Percentiles rank a stretch among this genome's conserved stretches.
phyloP scores from a whole-genome alignment of 2,113 vertebrate species.

The Sapayoa aenigma region DNA sequence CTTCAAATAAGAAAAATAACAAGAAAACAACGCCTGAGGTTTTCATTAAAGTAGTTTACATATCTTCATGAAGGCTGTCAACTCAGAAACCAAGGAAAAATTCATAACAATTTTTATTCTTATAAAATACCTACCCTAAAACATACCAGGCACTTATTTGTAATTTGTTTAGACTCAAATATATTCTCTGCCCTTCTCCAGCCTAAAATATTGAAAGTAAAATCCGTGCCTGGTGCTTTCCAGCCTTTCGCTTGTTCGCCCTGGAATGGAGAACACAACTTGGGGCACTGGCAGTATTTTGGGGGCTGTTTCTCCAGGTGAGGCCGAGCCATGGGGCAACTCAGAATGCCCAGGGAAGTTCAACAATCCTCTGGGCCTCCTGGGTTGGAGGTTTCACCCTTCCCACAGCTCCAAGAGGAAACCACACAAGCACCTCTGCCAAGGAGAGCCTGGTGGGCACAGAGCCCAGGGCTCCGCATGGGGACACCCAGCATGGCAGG shows the following conservation, averaged over 20 bases:
- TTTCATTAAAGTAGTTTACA: conserved; percentile 19
- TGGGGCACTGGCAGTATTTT: fast-evolving
- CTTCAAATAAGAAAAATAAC: conserved; percentile 8
- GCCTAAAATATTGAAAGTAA: background rate
- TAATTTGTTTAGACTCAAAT: background rate
- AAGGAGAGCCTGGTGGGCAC: background rate
- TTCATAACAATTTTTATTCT: background rate
- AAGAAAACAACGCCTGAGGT: conserved; percentile 2
- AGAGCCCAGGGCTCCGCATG: fast-evolving
- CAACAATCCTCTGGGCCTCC: background rate
- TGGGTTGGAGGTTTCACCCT: background rate
- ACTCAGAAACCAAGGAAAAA: background rate
- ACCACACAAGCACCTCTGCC: background rate
- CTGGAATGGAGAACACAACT: background rate
- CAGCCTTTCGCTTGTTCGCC: background rate
- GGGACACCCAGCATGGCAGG: fast-evolving
- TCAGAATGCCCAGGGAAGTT: background rate
- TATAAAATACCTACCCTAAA: background rate
- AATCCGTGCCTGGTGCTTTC: background rate
- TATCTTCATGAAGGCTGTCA: conserved; percentile 28
- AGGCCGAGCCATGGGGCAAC: background rate
- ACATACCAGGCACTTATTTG: background rate
- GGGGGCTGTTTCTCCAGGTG: background rate
- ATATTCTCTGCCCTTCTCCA: background rate
- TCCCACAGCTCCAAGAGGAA: background rate